Base-by-base conservation (phyloP, 2,113 vertebrate species). In the Orcinus orca region DNA sequence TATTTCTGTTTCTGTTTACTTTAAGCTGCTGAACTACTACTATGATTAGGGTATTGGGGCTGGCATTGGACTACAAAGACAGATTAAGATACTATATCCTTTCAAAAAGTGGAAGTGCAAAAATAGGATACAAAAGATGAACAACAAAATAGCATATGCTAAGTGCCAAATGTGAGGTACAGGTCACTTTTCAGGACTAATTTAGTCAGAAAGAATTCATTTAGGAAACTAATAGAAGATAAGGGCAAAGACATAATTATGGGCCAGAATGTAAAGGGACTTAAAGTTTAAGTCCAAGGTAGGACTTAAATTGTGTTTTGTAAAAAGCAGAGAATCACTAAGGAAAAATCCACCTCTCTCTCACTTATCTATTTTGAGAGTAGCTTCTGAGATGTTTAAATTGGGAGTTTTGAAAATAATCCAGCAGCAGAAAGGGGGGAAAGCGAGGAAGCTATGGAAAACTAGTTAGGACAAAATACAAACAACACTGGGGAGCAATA, bases 1-100 rank as follows among this genome's bases (percentile, higher is more conserved):
- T 33, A 71, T 83, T 97, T 87, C 63, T 86, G 41, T 77, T 93
- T 87, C 33, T 80, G 5, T 88, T 91, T 88, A 79, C 41, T 95
- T 93, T 67, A 90, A 84, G 38, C 55, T 77, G 12, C 36, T 87
- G 12, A 94, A 83, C 44, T 77, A 83, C 53, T 60, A 95, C 38
- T 73, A 12, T 25, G 55, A 29, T 67, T 20, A 83, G 20, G 58
- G 25, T 81, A 76, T 9, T 68, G 17, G 62, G 31, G 7, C 41
- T 89, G 67, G 25, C 44, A 92, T 5, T 92, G 20, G 38, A 86
- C 90, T 53, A 90, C 21, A 90, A 96, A 86, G n/a, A 65, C 33
- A 60, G 62, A 94, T 82, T 76, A 92, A 94, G 53, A 77, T 58
- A 47, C 6, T 44, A 26, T 47, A 68, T 10, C 17, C 20, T 36